Evolutionary conservation across 2,888 invertebrate genomes (phyloP), one percentile per base, ranked within the genome.

Genomic region (Liposcelis brunnea): DNA sequence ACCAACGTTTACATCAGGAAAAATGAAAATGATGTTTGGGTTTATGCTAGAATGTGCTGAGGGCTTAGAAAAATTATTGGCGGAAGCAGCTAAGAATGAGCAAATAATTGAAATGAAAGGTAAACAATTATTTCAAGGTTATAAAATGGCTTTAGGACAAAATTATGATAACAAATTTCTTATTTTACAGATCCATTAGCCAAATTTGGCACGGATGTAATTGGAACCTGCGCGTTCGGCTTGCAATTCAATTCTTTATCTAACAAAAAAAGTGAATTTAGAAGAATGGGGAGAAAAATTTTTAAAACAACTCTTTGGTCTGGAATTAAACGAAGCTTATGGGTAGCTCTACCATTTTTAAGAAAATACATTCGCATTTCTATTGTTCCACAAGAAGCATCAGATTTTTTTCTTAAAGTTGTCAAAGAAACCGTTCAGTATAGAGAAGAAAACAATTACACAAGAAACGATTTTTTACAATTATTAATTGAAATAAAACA

Each of bases 1-100:
- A n/a, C n/a, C n/a, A n/a, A n/a, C n/a, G n/a, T n/a, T n/a, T n/a
- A n/a, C n/a, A n/a, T n/a, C 66, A 1, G 70, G 68, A 15, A 74
- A 72, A 55, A 57, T 74, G 46, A 71, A 66, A 53, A 57, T 55
- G 35, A 70, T 72, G 70, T 61, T 68, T 19, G 61, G 61, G 0
- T 56, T 68, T 31, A 64, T 70, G 55, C 51, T 58, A 34, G 61
- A 64, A 38, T 64, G 61, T 21, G 59, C 61, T 11, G 54, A 59
- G 32, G 58, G 61, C 43, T 56, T 67, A 32, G 51, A 55, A 31
- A 51, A 52, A 15, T 54, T 59, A 42, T 55, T 65, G 37, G 52
- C 52, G 52, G 16, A 36, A 36, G 8, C 14, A 18, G 37, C 14
- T 36, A 12, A 7, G 8, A 7, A 8, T 7, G 37, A 18, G 14